Percentiles rank a stretch among this genome's conserved stretches.
Evolutionary conservation across 2,113 vertebrate genomes (phyloP).

Genomic region (Phocoena sinus): DNA sequence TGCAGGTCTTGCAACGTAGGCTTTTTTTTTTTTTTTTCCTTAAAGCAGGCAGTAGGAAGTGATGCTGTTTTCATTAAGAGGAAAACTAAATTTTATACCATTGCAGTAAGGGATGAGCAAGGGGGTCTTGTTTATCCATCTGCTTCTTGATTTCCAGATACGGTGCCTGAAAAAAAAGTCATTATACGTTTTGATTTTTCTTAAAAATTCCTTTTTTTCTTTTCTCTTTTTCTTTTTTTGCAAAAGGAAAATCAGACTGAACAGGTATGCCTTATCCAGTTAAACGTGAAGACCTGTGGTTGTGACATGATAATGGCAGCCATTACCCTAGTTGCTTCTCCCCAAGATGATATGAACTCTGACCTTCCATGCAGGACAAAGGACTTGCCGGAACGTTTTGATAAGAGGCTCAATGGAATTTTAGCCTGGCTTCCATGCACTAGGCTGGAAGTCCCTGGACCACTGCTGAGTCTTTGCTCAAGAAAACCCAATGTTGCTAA

Average conservation of each 20-base stretch:
- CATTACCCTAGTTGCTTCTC: neutral
- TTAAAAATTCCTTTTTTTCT: neutral
- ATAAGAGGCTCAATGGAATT: neutral
- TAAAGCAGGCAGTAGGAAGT: neutral
- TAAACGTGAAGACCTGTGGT: neutral
- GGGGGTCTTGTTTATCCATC: conserved; percentile 93
- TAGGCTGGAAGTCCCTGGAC: neutral
- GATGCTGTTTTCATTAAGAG: neutral
- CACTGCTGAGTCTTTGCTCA: neutral
- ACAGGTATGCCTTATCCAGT: conserved; percentile 18
- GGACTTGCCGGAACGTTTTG: neutral
- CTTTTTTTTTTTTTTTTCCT: accelerated
- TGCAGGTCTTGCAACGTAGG: neutral
- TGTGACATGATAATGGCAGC: neutral
- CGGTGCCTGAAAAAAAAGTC: conserved; percentile 84
- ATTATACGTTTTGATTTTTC: conserved; percentile 44
- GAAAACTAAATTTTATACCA: conserved; percentile 80
- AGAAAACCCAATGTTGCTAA: neutral
- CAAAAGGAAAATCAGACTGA: conserved; percentile 46
- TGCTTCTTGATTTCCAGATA: conserved; percentile 96
- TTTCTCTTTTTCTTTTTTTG: neutral
- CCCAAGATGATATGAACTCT: neutral
- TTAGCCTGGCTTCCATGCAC: neutral
- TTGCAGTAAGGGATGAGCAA: conserved; percentile 91
- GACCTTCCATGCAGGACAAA: neutral